Conservation (phyloP, 2,113 vertebrate species). For the Cacatua alba region DNA sequence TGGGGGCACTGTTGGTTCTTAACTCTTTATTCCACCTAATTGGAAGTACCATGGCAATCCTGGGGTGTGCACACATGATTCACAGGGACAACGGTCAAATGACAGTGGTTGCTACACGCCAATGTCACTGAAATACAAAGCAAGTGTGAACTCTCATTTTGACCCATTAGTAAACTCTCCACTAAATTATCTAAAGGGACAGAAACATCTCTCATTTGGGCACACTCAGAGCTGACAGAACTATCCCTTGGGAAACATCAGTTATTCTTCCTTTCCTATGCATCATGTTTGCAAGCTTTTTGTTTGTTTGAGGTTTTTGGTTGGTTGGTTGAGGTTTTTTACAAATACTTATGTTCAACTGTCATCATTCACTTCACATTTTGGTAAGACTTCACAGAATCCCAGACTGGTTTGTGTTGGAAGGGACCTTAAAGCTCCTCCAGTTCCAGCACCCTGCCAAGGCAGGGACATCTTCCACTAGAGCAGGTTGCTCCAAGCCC, state of each 20-base stretch:
- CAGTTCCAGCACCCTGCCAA: background rate
- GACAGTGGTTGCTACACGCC: background rate
- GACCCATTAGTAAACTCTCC: background rate
- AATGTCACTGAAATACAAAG: background rate
- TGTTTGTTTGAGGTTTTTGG: background rate
- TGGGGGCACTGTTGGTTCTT: background rate
- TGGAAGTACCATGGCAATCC: background rate
- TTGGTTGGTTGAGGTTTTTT: background rate
- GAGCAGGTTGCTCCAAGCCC: background rate
- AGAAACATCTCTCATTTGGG: background rate
- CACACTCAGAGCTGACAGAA: background rate
- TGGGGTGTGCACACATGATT: background rate
- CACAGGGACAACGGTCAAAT: background rate
- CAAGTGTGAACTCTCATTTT: accelerated
- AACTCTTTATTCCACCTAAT: background rate
- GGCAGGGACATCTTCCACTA: background rate
- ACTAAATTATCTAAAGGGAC: background rate
- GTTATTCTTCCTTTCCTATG: background rate
- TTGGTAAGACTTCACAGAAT: background rate
- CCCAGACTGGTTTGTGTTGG: background rate
- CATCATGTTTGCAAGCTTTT: background rate
- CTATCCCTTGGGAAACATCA: background rate
- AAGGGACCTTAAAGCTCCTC: background rate
- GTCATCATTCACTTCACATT: background rate
- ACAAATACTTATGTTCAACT: background rate